Base-by-base conservation (phyloP, 2,888 invertebrate species). In the Melanargia galathea region DNA sequence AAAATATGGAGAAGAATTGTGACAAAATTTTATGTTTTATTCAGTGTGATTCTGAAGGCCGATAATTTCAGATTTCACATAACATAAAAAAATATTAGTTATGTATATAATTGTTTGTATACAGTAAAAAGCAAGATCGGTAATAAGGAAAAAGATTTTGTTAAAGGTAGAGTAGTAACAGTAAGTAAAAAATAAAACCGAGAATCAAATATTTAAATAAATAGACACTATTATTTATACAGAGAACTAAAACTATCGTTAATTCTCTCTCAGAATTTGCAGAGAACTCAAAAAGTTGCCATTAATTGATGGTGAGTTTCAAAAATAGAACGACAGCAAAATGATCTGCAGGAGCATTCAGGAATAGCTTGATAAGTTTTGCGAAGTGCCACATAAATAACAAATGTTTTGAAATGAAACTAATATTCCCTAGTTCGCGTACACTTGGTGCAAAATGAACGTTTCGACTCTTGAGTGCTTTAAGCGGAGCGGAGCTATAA, bases 391-490 rank as follows among this genome's bases (percentile, higher is more conserved):
- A 60, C 69, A 68, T 67, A 70, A 70, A 70, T 70, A 66, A 66
- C 66, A 63, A 66, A 62, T 70, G 67, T 71, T 70, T 71, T 67
- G 70, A 69, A 71, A 70, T 66, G 68, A 71, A 72, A 74, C 74
- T 75, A 73, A 73, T 72, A 72, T 72, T 70, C 71, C 64, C 70
- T 65, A 67, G 71, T 72, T 71, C 69, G 65, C 69, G 69, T 65
- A 63, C 68, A 63, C 65, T 68, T 60, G 60, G 66, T 71, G 72
- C 74, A 75, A 75, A 76, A 75, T 73, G 75, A 75, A 75, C 73
- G 71, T 70, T 75, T 71, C 68, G 71, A 75, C 73, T 72, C 69
- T 67, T 72, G 71, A 75, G 75, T 73, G 73, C 71, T 73, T 71
- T 73, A 73, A 71, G 71, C 72, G 71, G 67, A 67, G 68, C 64